A percentile compares a stretch with the other conserved stretches of the same genome.
Conservation (phyloP, 1,140 invertebrate species). For the Papilio aristodemus region DNA sequence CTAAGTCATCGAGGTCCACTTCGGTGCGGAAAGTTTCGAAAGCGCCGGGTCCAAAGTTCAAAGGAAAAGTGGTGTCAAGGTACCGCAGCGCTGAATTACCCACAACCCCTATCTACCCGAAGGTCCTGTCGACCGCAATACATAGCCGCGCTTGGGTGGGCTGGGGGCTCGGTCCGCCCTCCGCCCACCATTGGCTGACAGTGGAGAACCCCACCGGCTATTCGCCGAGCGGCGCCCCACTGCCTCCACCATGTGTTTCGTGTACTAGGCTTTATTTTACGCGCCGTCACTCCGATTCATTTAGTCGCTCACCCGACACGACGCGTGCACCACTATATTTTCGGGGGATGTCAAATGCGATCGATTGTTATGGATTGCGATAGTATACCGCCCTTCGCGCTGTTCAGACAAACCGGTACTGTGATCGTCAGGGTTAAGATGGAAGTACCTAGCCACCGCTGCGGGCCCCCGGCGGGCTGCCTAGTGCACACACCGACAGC, state of each 20-base stretch:
- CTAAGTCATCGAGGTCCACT: conserved; percentile 3
- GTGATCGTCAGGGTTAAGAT: conserved; percentile 70
- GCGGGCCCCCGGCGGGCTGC: conserved; percentile 43
- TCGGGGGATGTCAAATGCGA: conserved; percentile 66
- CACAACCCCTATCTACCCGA: conserved; percentile 53
- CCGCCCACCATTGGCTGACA: conserved; percentile 58
- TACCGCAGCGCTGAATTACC: conserved; percentile 45
- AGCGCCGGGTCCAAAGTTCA: conserved; percentile 18
- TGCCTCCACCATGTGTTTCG: conserved; percentile 57
- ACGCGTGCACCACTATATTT: conserved; percentile 67
- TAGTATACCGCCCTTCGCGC: conserved; percentile 64
- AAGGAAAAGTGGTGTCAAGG: conserved; percentile 27
- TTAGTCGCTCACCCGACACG: conserved; percentile 72
- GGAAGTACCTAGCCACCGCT: conserved; percentile 52
- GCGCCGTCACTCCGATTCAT: conserved; percentile 67
- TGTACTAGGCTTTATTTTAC: conserved; percentile 71
- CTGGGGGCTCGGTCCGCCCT: conserved; percentile 51
- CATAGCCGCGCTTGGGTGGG: conserved; percentile 58
- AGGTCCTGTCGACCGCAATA: conserved; percentile 43
- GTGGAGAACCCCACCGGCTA: conserved; percentile 53
- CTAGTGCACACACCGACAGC: conserved; percentile 49
- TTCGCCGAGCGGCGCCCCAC: conserved; percentile 60
- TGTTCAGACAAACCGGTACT: conserved; percentile 60
- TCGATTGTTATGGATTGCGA: conserved; percentile 65
- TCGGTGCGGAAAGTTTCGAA: conserved; percentile 17